Conservation (phyloP, 2,113 vertebrate genomes). For the Sander vitreus region DNA sequence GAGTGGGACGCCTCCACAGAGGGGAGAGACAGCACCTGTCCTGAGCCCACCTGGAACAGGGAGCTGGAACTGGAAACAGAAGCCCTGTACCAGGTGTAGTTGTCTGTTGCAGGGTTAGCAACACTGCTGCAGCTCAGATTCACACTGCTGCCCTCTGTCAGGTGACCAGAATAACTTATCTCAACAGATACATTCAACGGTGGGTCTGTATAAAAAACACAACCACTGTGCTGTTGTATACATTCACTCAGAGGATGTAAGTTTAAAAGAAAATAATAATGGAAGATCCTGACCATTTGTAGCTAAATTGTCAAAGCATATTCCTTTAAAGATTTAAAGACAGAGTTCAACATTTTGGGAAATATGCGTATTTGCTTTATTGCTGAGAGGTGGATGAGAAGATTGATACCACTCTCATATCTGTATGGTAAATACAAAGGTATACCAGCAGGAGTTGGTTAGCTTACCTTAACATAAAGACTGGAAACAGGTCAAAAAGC, state of each 20-base stretch:
- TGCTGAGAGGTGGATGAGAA: too few relatives aligned
- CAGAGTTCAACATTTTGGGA: neutral
- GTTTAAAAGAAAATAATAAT: neutral
- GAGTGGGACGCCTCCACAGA: conserved; percentile 34
- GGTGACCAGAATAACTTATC: neutral
- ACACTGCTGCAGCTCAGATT: conserved; percentile 65
- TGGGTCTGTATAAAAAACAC: conserved; percentile 43
- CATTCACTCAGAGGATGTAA: neutral
- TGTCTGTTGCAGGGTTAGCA: conserved; percentile 61
- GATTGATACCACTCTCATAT: too few relatives aligned
- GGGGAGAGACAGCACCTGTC: conserved; percentile 52
- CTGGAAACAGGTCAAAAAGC: neutral
- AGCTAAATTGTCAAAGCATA: neutral
- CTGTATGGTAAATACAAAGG: too few relatives aligned
- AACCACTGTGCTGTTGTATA: neutral
- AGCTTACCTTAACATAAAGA: neutral
- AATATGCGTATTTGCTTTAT: neutral
- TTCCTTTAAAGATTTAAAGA: neutral
- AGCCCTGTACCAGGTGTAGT: conserved; percentile 69
- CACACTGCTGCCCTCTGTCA: conserved; percentile 32
- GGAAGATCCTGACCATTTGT: neutral
- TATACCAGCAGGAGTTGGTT: neutral
- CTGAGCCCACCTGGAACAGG: conserved; percentile 54
- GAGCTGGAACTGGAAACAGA: neutral
- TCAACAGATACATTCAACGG: conserved; percentile 53